phyloP scores from a whole-genome alignment of 2,113 vertebrate species.

The Notiomystis cincta region DNA sequence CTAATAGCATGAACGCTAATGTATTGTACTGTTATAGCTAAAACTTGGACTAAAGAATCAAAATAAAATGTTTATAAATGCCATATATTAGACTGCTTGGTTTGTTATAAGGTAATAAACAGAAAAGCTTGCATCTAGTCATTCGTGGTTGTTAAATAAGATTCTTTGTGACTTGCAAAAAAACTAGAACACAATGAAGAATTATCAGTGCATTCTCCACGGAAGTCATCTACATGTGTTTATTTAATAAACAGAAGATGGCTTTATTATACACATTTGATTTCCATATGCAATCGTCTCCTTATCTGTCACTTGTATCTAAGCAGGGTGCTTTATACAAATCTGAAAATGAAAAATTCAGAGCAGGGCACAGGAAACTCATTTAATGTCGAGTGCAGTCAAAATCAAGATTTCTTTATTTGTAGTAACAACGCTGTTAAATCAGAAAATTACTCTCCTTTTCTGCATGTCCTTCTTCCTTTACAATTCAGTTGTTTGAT shows the following conservation, averaged over 20 bases:
- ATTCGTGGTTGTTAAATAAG: slow-evolving; percentile 71
- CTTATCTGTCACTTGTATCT: slow-evolving; percentile 84
- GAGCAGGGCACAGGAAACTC: slow-evolving; percentile 78
- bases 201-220: slow-evolving; percentile 74
- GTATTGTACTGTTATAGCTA: background rate
- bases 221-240: slow-evolving; percentile 79
- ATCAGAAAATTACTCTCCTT: slow-evolving; percentile 86
- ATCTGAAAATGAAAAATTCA: slow-evolving; percentile 86
- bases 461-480: slow-evolving; percentile 77
- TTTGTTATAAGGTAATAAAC: slow-evolving; percentile 34
- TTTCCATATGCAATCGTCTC: slow-evolving; percentile 72
- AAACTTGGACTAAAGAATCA: background rate
- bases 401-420: slow-evolving; percentile 85
- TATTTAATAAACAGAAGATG: slow-evolving; percentile 86
- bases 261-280: slow-evolving; percentile 82
- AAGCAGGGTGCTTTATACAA: slow-evolving; percentile 77
- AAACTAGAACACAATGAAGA: slow-evolving; percentile 72
- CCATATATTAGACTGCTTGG: slow-evolving; percentile 6
- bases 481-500: slow-evolving; percentile 91
- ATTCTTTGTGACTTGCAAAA: slow-evolving; percentile 77
- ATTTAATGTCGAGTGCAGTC: slow-evolving; percentile 84
- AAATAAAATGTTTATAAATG: slow-evolving; percentile 27
- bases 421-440: slow-evolving; percentile 85
- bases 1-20: background rate
- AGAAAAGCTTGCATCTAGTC: slow-evolving; percentile 43